These are phyloP conservation scores for Anas georgica DNA, from an alignment of 2,797 vertebrate genomes.

Conservation along the genomic window DNA sequence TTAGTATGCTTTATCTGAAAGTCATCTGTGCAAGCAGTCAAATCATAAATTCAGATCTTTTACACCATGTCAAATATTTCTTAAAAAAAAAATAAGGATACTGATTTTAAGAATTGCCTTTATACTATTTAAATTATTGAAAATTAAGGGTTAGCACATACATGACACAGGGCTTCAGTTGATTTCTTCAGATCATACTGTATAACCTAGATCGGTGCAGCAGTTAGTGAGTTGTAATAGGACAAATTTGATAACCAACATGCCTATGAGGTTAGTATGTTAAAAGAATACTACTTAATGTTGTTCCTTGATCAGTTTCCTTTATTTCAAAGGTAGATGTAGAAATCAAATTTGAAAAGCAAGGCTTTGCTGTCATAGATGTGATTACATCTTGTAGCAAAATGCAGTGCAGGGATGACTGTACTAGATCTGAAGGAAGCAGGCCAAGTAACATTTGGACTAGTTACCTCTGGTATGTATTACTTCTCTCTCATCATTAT, in stretches of 20 bases:
- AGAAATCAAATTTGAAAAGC: neutral
- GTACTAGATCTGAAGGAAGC: neutral
- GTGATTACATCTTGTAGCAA: neutral
- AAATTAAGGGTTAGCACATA: neutral
- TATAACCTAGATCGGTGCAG: neutral
- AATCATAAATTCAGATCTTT: conserved; percentile 7
- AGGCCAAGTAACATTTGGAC: neutral
- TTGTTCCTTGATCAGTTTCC: neutral
- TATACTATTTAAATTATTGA: neutral
- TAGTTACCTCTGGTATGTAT: neutral
- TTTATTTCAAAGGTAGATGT: neutral
- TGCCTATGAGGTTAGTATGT: neutral
- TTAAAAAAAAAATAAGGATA: neutral
- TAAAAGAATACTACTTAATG: neutral
- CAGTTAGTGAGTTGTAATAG: neutral
- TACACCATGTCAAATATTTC: neutral
- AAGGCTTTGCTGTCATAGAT: neutral
- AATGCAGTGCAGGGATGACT: neutral
- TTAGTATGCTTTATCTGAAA: conserved; percentile 40
- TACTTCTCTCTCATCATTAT: neutral
- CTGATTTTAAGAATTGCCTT: conserved; percentile 11
- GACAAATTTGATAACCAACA: neutral
- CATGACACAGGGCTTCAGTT: neutral
- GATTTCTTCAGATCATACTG: neutral
- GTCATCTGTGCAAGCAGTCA: conserved; percentile 40